Percentiles rank a stretch among this genome's conserved stretches.
Evolutionary conservation across 1,140 invertebrate genomes (phyloP).

Genomic region (Sycophila sp.): DNA sequence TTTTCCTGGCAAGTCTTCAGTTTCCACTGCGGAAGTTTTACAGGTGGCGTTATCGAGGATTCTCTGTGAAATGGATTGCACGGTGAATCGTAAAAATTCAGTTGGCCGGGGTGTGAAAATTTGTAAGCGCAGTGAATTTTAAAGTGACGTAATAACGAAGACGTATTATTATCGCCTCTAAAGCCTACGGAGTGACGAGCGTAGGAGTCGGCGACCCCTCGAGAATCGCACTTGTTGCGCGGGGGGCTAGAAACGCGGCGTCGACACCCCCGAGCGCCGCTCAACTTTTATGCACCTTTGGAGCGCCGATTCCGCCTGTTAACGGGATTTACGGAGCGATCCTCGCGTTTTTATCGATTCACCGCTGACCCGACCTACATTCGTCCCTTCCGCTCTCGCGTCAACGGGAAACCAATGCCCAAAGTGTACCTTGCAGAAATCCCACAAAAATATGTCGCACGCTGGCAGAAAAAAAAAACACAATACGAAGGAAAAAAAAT

Average conservation of each 20-base stretch:
- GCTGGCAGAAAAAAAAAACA: background rate
- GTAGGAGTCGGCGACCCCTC: constrained; percentile 23
- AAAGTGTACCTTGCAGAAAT: background rate
- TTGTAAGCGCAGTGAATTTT: too few relatives aligned
- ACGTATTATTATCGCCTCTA: too few relatives aligned
- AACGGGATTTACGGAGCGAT: constrained; percentile 58
- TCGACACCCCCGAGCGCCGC: constrained; percentile 43
- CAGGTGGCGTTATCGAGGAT: too few relatives aligned
- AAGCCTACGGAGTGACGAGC: too few relatives aligned
- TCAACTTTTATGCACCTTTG: constrained; percentile 45
- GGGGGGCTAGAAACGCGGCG: constrained; percentile 40
- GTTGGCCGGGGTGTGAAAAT: too few relatives aligned
- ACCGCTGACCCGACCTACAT: background rate
- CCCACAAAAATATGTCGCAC: background rate
- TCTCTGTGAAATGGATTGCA: too few relatives aligned
- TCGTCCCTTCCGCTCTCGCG: background rate
- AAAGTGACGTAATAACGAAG: too few relatives aligned
- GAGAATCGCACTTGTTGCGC: constrained; percentile 55
- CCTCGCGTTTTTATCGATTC: constrained; percentile 20
- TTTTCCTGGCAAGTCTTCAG: too few relatives aligned
- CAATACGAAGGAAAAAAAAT: background rate
- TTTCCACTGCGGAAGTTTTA: too few relatives aligned
- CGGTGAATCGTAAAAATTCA: too few relatives aligned
- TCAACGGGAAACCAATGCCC: background rate
- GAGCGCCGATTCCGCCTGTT: constrained; percentile 43